A percentile compares a stretch with the other conserved stretches of the same genome.
Conservation (phyloP, 2,888 invertebrate genomes). For the Frankliniella fusca region DNA sequence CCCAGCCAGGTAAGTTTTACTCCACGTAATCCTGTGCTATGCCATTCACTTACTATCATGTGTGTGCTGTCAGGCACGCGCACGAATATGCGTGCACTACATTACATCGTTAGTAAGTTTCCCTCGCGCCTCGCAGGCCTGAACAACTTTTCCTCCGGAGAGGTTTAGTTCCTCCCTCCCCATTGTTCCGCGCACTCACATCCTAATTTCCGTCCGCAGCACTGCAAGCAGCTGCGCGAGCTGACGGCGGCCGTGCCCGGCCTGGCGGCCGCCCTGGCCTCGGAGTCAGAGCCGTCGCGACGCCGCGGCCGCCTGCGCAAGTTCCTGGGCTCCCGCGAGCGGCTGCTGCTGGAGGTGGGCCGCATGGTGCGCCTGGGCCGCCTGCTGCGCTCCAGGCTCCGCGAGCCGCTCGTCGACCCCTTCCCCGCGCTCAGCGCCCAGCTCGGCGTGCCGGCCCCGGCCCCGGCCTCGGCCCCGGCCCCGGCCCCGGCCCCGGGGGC, state of each 20-base stretch:
- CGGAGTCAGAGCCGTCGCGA: slow-evolving; percentile 43
- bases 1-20: too few relatives aligned
- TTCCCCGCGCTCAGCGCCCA: not conserved
- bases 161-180: too few relatives aligned
- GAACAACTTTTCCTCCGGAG: too few relatives aligned
- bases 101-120: too few relatives aligned
- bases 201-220: slow-evolving; percentile 45
- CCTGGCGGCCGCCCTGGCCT: slow-evolving; percentile 47
- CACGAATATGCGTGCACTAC: too few relatives aligned
- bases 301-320: slow-evolving; percentile 48
- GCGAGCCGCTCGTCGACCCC: slow-evolving; percentile 54
- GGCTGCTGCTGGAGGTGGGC: slow-evolving; percentile 64
- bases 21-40: too few relatives aligned
- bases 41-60: too few relatives aligned
- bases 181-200: too few relatives aligned
- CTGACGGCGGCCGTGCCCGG: slow-evolving; percentile 56
- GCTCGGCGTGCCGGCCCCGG: not conserved
- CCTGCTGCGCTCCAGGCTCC: slow-evolving; percentile 60
- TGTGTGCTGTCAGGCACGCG: too few relatives aligned
- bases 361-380: slow-evolving; percentile 67
- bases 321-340: slow-evolving; percentile 58
- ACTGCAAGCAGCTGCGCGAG: slow-evolving; percentile 59
- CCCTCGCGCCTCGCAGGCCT: too few relatives aligned
- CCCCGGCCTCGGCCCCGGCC: not conserved
- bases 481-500: not conserved